Conservation (phyloP, 2,888 invertebrate species). For the Daptonema setosum region DNA sequence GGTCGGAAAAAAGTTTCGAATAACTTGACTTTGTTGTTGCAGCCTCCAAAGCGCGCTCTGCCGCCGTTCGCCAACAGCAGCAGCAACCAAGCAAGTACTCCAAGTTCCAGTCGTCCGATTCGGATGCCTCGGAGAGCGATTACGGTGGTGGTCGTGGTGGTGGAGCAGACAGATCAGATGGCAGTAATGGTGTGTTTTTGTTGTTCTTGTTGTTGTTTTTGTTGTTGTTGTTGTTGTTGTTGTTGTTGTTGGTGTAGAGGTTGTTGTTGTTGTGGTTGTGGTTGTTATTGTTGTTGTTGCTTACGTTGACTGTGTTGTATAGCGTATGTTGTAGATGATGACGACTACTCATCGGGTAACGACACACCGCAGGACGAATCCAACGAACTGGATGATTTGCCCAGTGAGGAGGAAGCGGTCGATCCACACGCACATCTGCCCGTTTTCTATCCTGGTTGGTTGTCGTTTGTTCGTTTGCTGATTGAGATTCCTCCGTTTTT, state of each 20-base stretch:
- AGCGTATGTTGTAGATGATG: no score
- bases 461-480: no score
- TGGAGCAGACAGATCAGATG: no score
- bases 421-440: conserved; percentile 4
- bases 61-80: no score
- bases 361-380: neutral
- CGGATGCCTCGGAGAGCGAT: neutral
- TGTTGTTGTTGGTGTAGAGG: no score
- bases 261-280: neutral
- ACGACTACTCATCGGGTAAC: neutral
- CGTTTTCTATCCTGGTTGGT: conserved; percentile 18
- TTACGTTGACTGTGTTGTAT: neutral
- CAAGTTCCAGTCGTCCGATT: conserved; percentile 4
- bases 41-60: no score
- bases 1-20: no score
- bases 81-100: conserved; percentile 1
- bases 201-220: no score
- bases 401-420: neutral
- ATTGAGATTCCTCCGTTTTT: no score
- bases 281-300: neutral
- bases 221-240: no score
- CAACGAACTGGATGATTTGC: neutral
- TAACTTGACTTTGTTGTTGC: no score
- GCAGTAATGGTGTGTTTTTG: no score
- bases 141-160: neutral